Evolutionary conservation across 1,140 invertebrate genomes (phyloP).

Genomic region (Pseudomyrmex pallidus): DNA sequence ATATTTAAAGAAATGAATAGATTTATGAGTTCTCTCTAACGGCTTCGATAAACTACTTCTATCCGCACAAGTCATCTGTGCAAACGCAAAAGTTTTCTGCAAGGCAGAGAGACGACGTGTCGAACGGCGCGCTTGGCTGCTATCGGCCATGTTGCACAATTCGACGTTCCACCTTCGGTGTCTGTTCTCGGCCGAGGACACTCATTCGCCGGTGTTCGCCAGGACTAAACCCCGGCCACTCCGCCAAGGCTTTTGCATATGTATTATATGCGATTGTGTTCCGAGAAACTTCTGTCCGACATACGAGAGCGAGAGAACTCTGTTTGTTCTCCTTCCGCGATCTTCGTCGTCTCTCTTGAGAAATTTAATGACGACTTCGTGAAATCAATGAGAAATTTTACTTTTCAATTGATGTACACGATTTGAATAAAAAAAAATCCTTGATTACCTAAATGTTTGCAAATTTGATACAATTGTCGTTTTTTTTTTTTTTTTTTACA

Average conservation of each 20-base stretch:
- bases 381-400: no score
- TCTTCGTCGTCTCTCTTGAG: slow-evolving; percentile 63
- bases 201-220: slow-evolving; percentile 68
- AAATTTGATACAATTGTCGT: no score
- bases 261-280: slow-evolving; percentile 85
- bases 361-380: background rate
- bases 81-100: background rate
- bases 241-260: slow-evolving; percentile 81
- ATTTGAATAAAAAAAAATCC: no score
- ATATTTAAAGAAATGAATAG: no score
- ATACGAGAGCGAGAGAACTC: slow-evolving; percentile 79
- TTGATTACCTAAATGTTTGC: no score
- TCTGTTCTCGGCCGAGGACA: slow-evolving; percentile 71
- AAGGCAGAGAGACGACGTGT: slow-evolving; percentile 64
- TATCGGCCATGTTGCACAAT: slow-evolving; percentile 79
- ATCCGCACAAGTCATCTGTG: no score
- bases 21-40: no score
- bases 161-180: slow-evolving; percentile 72
- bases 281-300: slow-evolving; percentile 83
- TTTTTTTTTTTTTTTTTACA: no score
- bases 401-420: no score
- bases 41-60: no score
- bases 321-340: slow-evolving; percentile 73
- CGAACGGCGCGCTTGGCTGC: slow-evolving; percentile 72
- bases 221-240: slow-evolving; percentile 72